Conservation (phyloP, 2,797 vertebrate genomes). For the Eremophila alpestris region DNA sequence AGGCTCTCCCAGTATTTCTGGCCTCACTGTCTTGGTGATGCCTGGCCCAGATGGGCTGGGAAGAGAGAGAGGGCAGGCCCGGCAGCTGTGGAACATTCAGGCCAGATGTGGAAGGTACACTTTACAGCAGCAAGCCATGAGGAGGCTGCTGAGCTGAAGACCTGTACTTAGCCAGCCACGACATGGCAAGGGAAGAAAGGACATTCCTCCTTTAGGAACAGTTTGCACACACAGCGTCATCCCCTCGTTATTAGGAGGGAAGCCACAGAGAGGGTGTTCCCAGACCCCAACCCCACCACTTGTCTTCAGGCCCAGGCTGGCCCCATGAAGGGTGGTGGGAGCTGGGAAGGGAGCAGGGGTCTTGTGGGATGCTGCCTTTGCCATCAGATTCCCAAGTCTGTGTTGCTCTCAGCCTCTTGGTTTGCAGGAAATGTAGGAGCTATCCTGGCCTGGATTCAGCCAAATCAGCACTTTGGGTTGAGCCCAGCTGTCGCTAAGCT, state of each 20-base stretch:
- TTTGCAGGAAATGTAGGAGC: background rate
- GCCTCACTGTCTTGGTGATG: background rate
- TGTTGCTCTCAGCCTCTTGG: rapidly evolving
- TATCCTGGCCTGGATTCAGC: conserved; percentile 27
- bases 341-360: background rate
- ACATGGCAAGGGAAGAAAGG: conserved; percentile 82
- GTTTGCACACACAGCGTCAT: conserved; percentile 7
- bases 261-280: conserved; percentile 63
- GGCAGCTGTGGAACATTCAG: conserved; percentile 1
- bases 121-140: background rate
- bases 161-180: conserved; percentile 76
- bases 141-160: background rate
- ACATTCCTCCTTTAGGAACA: conserved; percentile 36
- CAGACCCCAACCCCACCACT: background rate
- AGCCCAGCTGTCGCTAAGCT: background rate
- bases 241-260: conserved; percentile 3
- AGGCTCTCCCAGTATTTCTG: background rate
- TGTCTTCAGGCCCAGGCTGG: background rate
- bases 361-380: conserved; percentile 31
- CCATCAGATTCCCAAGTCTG: background rate
- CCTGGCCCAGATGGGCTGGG: background rate
- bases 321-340: background rate
- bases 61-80: background rate
- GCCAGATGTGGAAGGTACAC: conserved; percentile 49
- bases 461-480: background rate